Conservation (phyloP, 2,113 vertebrate genomes). For the Ranitomeya variabilis region DNA sequence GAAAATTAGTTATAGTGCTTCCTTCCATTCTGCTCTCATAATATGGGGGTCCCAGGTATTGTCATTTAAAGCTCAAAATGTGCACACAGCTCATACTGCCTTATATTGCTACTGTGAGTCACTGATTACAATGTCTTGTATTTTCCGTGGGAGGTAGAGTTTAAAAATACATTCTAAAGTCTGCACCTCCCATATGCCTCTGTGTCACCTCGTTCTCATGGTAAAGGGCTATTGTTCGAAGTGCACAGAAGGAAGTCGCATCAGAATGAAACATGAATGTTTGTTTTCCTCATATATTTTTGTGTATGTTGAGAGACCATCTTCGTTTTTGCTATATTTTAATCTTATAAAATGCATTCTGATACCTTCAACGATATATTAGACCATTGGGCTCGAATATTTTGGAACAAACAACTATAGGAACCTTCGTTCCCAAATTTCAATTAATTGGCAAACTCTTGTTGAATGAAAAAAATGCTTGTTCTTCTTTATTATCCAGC, state of each 20-base stretch:
- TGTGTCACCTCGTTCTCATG: not conserved
- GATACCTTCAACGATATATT: no score
- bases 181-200: not conserved
- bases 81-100: not conserved
- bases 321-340: not conserved
- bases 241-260: not conserved
- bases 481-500: no score
- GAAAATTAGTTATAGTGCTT: not conserved
- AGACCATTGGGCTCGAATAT: no score
- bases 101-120: not conserved
- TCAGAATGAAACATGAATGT: not conserved
- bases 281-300: not conserved
- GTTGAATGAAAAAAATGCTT: no score
- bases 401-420: no score
- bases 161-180: not conserved
- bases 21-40: not conserved
- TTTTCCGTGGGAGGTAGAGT: not conserved
- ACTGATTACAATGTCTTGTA: not conserved
- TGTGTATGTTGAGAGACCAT: not conserved
- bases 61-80: not conserved
- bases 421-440: no score
- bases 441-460: no score
- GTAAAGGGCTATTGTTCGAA: not conserved
- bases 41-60: not conserved
- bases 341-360: no score